Percentiles rank a stretch among this genome's conserved stretches.
phyloP scores from a whole-genome alignment of 2,888 invertebrate species.

The Geophilus truncorum region DNA sequence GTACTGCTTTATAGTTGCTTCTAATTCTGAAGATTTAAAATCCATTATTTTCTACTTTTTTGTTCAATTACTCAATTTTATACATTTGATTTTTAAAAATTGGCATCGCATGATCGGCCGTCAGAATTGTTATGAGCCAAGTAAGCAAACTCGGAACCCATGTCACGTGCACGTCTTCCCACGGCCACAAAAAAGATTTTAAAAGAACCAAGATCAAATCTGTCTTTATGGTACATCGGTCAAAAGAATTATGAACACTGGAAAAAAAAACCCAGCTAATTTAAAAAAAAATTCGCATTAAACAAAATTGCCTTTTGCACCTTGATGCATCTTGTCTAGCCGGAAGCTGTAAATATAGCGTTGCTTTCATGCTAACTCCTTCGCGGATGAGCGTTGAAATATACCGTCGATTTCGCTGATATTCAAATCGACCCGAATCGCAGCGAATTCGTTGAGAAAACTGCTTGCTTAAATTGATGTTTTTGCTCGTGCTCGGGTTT shows the following conservation, averaged over 20 bases:
- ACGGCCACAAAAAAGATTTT: slow-evolving; percentile 31
- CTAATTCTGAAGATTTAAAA: slow-evolving; percentile 14
- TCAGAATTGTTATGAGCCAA: slow-evolving; percentile 33
- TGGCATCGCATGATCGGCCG: slow-evolving; percentile 25
- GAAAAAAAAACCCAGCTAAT: too few relatives aligned
- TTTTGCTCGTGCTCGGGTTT: not conserved
- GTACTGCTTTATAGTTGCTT: slow-evolving; percentile 30
- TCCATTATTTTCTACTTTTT: not conserved
- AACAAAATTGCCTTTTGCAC: too few relatives aligned
- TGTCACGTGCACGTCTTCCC: slow-evolving; percentile 28
- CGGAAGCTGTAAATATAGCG: slow-evolving; percentile 28
- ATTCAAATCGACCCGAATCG: slow-evolving; percentile 28
- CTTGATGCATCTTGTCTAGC: slow-evolving; percentile 8
- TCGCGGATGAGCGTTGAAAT: slow-evolving; percentile 3
- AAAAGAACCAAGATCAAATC: slow-evolving; percentile 25
- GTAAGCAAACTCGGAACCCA: slow-evolving; percentile 31
- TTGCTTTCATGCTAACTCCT: slow-evolving; percentile 28
- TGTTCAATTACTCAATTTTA: not conserved
- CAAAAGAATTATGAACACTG: too few relatives aligned
- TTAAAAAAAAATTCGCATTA: too few relatives aligned
- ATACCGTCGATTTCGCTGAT: slow-evolving; percentile 25
- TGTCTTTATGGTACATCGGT: slow-evolving; percentile 10
- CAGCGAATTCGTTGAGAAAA: slow-evolving; percentile 6
- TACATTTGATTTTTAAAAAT: slow-evolving; percentile 32
- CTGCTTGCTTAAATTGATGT: not conserved